These are phyloP conservation scores for Anser cygnoides DNA, from an alignment of 2,113 vertebrate genomes.

Conservation along the genomic window DNA sequence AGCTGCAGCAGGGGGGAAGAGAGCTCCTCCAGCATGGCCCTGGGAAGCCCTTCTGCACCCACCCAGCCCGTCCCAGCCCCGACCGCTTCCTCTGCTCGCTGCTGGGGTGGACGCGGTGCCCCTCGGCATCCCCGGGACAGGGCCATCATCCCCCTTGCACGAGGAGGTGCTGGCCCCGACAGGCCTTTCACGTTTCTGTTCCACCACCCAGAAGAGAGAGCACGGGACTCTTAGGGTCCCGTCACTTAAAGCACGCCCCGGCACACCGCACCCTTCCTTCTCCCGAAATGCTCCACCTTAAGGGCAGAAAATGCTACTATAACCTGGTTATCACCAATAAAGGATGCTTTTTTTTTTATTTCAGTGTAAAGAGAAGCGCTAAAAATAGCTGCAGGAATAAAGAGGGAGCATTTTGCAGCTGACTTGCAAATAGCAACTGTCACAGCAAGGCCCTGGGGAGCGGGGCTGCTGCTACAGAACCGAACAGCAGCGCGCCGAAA, in stretches of 20 bases:
- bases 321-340: background rate
- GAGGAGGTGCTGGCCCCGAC: too few relatives aligned
- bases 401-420: background rate
- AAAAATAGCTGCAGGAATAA: slow-evolving; percentile 42
- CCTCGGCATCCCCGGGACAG: too few relatives aligned
- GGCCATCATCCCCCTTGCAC: too few relatives aligned
- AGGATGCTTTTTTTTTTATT: background rate
- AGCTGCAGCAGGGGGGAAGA: background rate
- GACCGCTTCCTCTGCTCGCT: too few relatives aligned
- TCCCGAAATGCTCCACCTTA: background rate
- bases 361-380: background rate
- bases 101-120: too few relatives aligned
- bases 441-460: background rate
- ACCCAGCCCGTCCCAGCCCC: too few relatives aligned
- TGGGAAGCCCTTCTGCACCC: background rate
- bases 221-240: too few relatives aligned
- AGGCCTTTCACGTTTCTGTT: background rate
- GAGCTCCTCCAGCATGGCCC: background rate
- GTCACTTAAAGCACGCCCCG: background rate
- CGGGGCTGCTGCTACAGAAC: background rate
- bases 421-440: slow-evolving; percentile 41
- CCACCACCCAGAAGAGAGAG: background rate
- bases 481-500: background rate
- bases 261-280: background rate
- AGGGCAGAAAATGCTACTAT: background rate